Percentiles rank a stretch among this genome's conserved stretches.
These are phyloP conservation scores for Dryobates pubescens DNA, from an alignment of 2,797 vertebrate species.

Conservation along the genomic window DNA sequence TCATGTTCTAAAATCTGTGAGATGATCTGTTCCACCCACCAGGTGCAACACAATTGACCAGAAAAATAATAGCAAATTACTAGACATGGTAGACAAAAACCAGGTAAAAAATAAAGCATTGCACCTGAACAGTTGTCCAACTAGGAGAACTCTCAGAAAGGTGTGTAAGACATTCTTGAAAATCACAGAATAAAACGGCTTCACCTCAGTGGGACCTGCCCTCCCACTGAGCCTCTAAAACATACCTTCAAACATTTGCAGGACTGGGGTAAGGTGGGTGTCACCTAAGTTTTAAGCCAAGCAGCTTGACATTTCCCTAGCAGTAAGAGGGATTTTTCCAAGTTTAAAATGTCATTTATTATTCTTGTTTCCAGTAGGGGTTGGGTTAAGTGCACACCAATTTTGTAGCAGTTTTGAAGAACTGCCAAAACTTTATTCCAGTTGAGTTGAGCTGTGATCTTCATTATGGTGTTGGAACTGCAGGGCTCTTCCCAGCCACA, in stretches of 20 bases:
- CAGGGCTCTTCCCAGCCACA: background rate
- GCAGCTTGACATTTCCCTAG: background rate
- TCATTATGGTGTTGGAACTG: background rate
- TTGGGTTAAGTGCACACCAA: background rate
- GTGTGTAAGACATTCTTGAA: background rate
- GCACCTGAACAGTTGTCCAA: background rate
- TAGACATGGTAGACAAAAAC: background rate
- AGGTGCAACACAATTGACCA: background rate
- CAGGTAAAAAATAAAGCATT: background rate
- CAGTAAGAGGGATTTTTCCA: background rate
- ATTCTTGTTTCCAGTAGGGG: background rate
- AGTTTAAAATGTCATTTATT: background rate
- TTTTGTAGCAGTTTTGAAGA: background rate
- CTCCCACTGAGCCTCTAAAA: background rate
- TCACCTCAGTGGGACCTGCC: background rate
- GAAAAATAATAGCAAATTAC: background rate
- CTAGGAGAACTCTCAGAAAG: background rate
- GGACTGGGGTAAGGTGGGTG: background rate
- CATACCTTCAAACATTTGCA: background rate
- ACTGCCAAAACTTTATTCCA: background rate
- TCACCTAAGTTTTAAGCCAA: background rate
- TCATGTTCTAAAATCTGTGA: background rate
- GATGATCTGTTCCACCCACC: background rate
- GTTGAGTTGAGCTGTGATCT: background rate
- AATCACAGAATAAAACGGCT: background rate